These are phyloP conservation scores for Periphyllus acericola DNA, from an alignment of 2,888 invertebrate species.

Conservation along the genomic window DNA sequence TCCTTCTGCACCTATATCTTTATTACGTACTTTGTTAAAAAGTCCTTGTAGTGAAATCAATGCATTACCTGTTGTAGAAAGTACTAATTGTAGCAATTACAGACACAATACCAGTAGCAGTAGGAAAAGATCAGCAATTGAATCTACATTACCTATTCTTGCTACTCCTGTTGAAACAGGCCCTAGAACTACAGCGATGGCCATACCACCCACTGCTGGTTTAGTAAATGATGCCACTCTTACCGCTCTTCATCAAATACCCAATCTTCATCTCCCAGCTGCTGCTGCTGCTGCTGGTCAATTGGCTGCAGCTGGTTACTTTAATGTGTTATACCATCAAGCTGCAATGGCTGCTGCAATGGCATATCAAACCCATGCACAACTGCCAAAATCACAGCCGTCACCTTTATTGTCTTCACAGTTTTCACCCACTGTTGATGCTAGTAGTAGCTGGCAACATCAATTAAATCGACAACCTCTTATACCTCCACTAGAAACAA, in stretches of 20 bases:
- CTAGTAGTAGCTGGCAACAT: neutral
- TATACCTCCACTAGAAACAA: neutral
- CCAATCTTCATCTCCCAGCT: neutral
- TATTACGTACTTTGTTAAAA: constrained; percentile 30
- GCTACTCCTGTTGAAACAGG: neutral
- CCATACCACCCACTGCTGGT: neutral
- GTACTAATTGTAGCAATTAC: neutral
- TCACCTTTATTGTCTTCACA: constrained; percentile 1
- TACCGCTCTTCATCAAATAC: constrained; percentile 21
- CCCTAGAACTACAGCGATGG: neutral
- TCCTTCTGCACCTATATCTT: constrained; percentile 9
- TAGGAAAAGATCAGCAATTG: constrained; percentile 17
- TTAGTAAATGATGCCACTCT: neutral
- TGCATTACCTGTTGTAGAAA: neutral
- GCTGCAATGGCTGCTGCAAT: constrained; percentile 39
- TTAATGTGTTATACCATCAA: constrained; percentile 43
- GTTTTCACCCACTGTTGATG: neutral
- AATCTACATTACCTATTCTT: neutral
- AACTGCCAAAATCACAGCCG: neutral
- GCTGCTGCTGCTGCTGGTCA: neutral
- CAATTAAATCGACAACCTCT: neutral
- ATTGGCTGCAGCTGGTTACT: constrained; percentile 24
- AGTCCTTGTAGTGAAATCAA: neutral
- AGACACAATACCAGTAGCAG: neutral
- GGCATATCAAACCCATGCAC: constrained; percentile 8